These are phyloP conservation scores for Chelonus insularis DNA, from an alignment of 1,140 invertebrate species.

Conservation along the genomic window DNA sequence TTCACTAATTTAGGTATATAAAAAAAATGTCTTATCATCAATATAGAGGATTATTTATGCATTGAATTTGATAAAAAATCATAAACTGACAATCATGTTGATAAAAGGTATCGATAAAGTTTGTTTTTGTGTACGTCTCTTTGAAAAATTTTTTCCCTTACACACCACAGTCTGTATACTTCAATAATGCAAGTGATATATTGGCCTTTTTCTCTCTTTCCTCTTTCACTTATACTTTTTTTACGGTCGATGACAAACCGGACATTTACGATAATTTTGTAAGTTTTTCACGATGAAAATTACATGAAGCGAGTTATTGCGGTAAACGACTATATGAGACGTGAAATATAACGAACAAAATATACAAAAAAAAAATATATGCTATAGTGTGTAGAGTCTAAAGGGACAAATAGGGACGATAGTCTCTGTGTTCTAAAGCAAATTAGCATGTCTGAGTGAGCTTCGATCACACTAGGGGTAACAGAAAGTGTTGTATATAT, in stretches of 20 bases:
- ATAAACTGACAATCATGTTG: no score
- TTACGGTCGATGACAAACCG: neutral
- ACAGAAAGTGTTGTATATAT: neutral
- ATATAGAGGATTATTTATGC: no score
- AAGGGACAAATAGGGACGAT: slow-evolving; percentile 13
- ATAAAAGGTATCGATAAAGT: no score
- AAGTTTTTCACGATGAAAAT: slow-evolving; percentile 42
- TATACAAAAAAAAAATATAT: neutral
- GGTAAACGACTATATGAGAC: neutral
- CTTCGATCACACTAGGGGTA: slow-evolving; percentile 25
- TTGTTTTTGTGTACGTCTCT: no score
- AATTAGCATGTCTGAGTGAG: slow-evolving; percentile 54
- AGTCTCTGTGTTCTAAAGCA: slow-evolving; percentile 23
- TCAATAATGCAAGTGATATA: neutral
- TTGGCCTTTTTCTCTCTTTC: neutral
- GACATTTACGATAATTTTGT: slow-evolving; percentile 36
- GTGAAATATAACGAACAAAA: slow-evolving; percentile 3
- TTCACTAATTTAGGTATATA: no score
- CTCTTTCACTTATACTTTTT: neutral
- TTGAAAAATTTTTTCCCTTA: no score
- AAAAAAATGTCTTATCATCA: no score
- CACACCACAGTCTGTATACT: neutral
- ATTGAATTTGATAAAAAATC: no score
- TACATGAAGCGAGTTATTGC: slow-evolving; percentile 33
- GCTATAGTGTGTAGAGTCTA: neutral